Evolutionary conservation across 2,888 invertebrate species (phyloP).

Genomic region (Opisthograptis luteolata): DNA sequence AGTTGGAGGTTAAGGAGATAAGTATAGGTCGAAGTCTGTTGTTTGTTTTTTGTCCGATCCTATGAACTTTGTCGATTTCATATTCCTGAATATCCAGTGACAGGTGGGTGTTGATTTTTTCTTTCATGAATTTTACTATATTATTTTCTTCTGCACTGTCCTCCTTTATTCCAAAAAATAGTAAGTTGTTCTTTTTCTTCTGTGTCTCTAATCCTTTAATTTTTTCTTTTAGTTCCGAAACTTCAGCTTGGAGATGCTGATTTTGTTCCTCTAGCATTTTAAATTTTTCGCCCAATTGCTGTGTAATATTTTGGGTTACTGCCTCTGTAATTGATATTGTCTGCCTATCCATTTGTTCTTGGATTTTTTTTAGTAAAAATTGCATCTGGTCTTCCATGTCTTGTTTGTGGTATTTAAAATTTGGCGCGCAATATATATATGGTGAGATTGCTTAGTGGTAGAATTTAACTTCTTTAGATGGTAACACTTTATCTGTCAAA

Average conservation of each 20-base stretch:
- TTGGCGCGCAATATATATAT: too few relatives aligned
- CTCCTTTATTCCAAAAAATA: conserved; percentile 15
- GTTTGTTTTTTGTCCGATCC: conserved; percentile 20
- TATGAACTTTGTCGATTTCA: conserved; percentile 25
- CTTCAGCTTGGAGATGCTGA: neutral
- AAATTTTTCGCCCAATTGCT: neutral
- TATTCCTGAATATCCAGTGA: conserved; percentile 19
- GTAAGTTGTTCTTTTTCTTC: conserved; percentile 4
- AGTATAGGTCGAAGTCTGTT: conserved; percentile 24
- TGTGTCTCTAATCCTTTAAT: neutral
- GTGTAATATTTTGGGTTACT: neutral
- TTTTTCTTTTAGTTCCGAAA: too few relatives aligned
- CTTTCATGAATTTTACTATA: conserved; percentile 21
- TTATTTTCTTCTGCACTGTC: conserved; percentile 11
- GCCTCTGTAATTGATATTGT: conserved; percentile 8
- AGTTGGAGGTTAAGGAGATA: conserved; percentile 22
- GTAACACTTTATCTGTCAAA: too few relatives aligned
- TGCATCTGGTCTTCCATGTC: neutral
- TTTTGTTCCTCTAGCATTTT: neutral
- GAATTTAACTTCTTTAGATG: too few relatives aligned
- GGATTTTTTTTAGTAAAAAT: conserved; percentile 24
- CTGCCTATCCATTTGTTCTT: conserved; percentile 25
- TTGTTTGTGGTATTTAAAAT: too few relatives aligned
- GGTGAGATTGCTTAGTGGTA: too few relatives aligned
- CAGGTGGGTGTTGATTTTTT: conserved; percentile 22